Conservation (phyloP, 2,888 invertebrate species). For the Boloria euphrosyne region DNA sequence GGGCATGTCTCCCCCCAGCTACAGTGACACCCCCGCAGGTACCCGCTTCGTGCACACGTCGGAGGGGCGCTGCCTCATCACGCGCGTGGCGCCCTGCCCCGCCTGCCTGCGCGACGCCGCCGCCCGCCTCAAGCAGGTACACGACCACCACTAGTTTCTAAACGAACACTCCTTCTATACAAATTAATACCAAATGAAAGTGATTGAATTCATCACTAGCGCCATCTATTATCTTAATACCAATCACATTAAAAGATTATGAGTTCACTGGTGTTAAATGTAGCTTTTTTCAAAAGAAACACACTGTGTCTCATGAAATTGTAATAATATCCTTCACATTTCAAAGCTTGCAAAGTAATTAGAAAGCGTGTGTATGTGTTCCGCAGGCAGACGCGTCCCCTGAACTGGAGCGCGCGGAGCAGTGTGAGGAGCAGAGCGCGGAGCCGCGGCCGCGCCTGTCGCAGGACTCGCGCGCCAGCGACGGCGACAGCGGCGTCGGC, state of each 20-base stretch:
- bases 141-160: conserved; percentile 38
- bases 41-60: conserved; percentile 99
- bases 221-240: too few relatives aligned
- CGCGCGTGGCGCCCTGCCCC: conserved; percentile 95
- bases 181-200: too few relatives aligned
- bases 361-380: too few relatives aligned
- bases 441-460: conserved; percentile 76
- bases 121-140: conserved; percentile 45
- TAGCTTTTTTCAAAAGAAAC: too few relatives aligned
- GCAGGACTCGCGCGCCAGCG: conserved; percentile 89
- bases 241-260: too few relatives aligned
- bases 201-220: too few relatives aligned
- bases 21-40: conserved; percentile 73
- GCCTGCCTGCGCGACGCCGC: conserved; percentile 84
- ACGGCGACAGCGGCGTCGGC: conserved; percentile 94
- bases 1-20: too few relatives aligned
- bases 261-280: too few relatives aligned
- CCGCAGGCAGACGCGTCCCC: conserved; percentile 45
- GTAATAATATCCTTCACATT: too few relatives aligned
- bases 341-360: too few relatives aligned
- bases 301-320: too few relatives aligned
- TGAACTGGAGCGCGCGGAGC: conserved; percentile 56
- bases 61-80: conserved; percentile 96
- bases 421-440: conserved; percentile 51
- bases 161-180: too few relatives aligned